Base-by-base conservation (phyloP, 92 coral and sea anemone species). In the Pocillopora meandrina region DNA sequence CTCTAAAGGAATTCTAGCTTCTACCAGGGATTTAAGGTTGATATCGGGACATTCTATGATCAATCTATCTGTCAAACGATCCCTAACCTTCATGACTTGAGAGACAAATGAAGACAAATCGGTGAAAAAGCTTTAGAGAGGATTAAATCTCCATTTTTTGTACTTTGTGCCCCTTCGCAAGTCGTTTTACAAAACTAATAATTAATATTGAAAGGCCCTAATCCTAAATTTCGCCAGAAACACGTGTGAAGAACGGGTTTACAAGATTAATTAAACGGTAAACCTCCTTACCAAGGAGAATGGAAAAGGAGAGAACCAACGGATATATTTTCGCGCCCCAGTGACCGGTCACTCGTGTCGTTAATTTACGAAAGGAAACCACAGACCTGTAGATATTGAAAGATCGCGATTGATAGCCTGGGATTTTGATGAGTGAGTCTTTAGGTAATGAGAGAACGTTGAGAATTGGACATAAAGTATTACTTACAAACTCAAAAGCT, bases 181-280 rank as follows among this genome's bases (percentile, higher is more conserved):
- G 63, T 56, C 61, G 63, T 52, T 10, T 10, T 69, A 58, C 42
- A 71, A 71, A 47, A 60, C 3, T n/a, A 70, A 47, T 59, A 42
- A 79, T 65, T 65, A 33, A 21, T 23, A 49, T 9, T 5, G 61
- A 36, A 71, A 80, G 26, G 33, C 70, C 18, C 9, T 33, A 74
- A 73, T 20, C 23, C 72, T 73, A 73, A 83, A 61, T 47, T 67
- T 52, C 65, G 61, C 64, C 55, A 14, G 55, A 33, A 74, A 74
- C 72, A 83, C 80, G 80, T 83, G 86, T 52, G 79, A 61, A 23
- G 86, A 56, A 73, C 52, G 33, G 74, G 80, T 64, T 83, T 83
- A 83, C 86, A 75, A 52, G 86, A 83, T 83, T 83, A 83, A 83
- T 83, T 74, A 83, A 74, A 73, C 86, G 20, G 73, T 35, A 47